Percentiles rank a stretch among this genome's conserved stretches.
phyloP scores from a whole-genome alignment of 2,113 vertebrate species.

The Carlito syrichta region DNA sequence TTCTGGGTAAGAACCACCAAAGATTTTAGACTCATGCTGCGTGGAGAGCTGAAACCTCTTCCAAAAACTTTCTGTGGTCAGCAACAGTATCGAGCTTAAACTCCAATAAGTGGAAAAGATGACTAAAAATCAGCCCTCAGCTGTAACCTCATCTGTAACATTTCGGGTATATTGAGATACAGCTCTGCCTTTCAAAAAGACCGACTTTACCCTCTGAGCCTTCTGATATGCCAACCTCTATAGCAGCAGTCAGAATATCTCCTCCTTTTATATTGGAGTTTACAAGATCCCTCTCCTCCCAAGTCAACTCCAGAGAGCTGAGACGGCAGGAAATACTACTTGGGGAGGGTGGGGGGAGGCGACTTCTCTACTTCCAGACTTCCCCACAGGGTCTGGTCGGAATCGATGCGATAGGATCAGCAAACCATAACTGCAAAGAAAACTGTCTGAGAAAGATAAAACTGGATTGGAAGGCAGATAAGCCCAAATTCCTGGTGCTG shows the following conservation, averaged over 20 bases:
- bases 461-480: slow-evolving; percentile 33
- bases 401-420: slow-evolving; percentile 31
- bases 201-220: background rate
- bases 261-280: background rate
- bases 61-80: background rate
- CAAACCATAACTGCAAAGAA: slow-evolving; percentile 49
- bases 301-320: background rate
- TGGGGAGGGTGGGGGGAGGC: background rate
- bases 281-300: background rate
- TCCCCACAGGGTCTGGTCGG: background rate
- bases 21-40: background rate
- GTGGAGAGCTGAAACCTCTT: background rate
- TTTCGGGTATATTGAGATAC: background rate
- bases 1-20: background rate
- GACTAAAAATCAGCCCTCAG: background rate
- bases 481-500: background rate
- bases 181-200: background rate
- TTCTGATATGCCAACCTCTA: background rate
- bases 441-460: slow-evolving; percentile 56
- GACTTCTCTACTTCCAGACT: slow-evolving; percentile 17
- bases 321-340: background rate
- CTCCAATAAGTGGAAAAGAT: background rate
- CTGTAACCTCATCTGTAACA: background rate
- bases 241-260: background rate
- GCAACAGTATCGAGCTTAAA: background rate